phyloP scores from a whole-genome alignment of 2,888 invertebrate species.

The Drosophila kokeensis region DNA sequence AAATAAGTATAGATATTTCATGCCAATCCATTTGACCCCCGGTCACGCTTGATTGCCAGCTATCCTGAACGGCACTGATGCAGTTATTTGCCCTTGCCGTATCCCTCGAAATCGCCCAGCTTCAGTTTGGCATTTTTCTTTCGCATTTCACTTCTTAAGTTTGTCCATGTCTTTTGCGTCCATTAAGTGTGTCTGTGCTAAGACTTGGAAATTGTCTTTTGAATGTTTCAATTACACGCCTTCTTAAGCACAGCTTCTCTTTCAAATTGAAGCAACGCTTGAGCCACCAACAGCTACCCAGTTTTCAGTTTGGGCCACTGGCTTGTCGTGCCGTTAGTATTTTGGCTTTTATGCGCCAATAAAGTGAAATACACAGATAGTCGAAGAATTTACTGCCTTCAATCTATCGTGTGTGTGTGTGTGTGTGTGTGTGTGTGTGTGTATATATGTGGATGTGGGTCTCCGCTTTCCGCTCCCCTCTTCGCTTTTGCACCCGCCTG shows the following conservation, averaged over 20 bases:
- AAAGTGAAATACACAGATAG: slow-evolving; percentile 76
- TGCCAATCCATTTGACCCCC: slow-evolving; percentile 71
- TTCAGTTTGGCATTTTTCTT: slow-evolving; percentile 69
- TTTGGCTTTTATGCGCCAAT: slow-evolving; percentile 76
- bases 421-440: too few relatives aligned
- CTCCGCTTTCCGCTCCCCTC: slow-evolving; percentile 38
- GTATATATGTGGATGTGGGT: neutral
- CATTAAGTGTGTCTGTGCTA: slow-evolving; percentile 84
- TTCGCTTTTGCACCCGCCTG: slow-evolving; percentile 35
- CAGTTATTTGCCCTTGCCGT: slow-evolving; percentile 40
- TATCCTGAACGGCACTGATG: slow-evolving; percentile 42
- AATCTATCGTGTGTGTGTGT: slow-evolving; percentile 49
- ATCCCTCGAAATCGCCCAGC: slow-evolving; percentile 13
- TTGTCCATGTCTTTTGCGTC: slow-evolving; percentile 77
- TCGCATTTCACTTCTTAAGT: slow-evolving; percentile 78
- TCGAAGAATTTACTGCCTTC: slow-evolving; percentile 73
- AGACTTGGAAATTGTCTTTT: slow-evolving; percentile 85
- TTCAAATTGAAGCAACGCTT: slow-evolving; percentile 72
- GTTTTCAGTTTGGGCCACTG: slow-evolving; percentile 40
- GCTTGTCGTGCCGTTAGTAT: slow-evolving; percentile 45
- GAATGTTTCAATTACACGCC: slow-evolving; percentile 86
- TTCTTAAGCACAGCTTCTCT: slow-evolving; percentile 85
- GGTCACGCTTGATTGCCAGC: slow-evolving; percentile 68
- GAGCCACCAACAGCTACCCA: slow-evolving; percentile 37
- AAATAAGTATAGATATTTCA: slow-evolving; percentile 51